Evolutionary conservation across 2,888 invertebrate genomes (phyloP).

Genomic region (Coecobrya sp.): DNA sequence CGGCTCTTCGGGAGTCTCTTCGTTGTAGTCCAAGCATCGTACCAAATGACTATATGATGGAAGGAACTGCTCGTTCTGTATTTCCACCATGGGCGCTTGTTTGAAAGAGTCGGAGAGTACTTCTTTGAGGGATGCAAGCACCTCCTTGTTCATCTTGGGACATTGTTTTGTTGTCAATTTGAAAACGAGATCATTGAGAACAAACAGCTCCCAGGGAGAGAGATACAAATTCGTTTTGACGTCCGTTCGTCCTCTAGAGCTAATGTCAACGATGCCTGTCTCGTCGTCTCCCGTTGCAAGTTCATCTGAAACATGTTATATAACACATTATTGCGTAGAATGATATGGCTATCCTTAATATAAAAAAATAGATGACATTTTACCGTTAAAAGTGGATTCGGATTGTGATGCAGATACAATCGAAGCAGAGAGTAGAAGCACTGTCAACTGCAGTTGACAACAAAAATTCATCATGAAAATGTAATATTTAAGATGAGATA

Average conservation of each 20-base stretch:
- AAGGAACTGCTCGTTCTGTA: slow-evolving; percentile 64
- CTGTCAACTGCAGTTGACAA: background rate
- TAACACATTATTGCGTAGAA: too few species aligned
- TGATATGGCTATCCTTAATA: too few species aligned
- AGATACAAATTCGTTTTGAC: slow-evolving; percentile 30
- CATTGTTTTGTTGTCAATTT: slow-evolving; percentile 62
- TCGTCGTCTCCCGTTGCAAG: background rate
- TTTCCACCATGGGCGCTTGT: slow-evolving; percentile 50
- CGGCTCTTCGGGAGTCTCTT: background rate
- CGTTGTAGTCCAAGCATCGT: slow-evolving; percentile 48
- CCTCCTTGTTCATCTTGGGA: slow-evolving; percentile 23
- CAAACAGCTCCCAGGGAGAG: slow-evolving; percentile 77
- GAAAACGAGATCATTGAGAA: slow-evolving; percentile 62
- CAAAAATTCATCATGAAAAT: too few species aligned
- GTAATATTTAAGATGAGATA: too few species aligned
- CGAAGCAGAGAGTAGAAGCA: background rate
- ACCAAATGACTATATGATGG: slow-evolving; percentile 63
- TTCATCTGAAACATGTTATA: too few species aligned
- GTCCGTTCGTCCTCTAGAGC: background rate
- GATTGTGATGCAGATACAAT: background rate
- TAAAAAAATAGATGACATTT: too few species aligned
- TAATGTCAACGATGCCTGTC: slow-evolving; percentile 21
- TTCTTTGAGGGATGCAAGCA: background rate
- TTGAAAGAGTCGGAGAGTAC: slow-evolving; percentile 56
- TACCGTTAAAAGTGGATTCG: slow-evolving; percentile 2